Conservation (phyloP, 2,797 vertebrate species). For the Epinephelus awoara region DNA sequence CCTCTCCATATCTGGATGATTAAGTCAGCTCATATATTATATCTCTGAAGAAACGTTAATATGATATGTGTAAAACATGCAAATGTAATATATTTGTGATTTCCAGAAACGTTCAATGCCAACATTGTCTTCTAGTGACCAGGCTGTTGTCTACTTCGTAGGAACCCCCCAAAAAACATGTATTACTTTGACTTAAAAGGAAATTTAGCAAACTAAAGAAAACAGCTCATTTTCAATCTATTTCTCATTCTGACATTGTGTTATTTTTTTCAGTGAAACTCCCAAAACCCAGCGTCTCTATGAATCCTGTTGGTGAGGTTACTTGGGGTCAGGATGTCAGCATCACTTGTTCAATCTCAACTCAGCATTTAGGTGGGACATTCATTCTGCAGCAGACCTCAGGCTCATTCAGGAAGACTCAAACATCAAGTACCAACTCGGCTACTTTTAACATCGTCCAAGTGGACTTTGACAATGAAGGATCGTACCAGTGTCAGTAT, state of each 20-base stretch:
- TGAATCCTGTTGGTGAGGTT: neutral
- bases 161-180: too few relatives aligned
- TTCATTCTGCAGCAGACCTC: constrained; percentile 12
- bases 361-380: constrained; percentile 2
- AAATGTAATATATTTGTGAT: too few relatives aligned
- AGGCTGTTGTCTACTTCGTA: too few relatives aligned
- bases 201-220: too few relatives aligned
- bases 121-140: too few relatives aligned
- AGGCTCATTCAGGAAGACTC: neutral
- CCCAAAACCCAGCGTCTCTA: constrained; percentile 35
- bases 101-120: too few relatives aligned
- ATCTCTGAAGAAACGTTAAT: too few relatives aligned
- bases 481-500: constrained; percentile 37
- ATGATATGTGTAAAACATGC: too few relatives aligned
- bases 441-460: neutral
- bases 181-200: too few relatives aligned
- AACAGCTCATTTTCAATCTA: too few relatives aligned
- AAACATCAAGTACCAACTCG: neutral
- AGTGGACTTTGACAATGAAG: constrained; percentile 8
- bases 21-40: too few relatives aligned
- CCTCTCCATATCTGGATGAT: too few relatives aligned
- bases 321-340: constrained; percentile 9
- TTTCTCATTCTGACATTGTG: neutral
- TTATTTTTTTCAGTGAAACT: neutral
- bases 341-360: constrained; percentile 23